These are phyloP conservation scores for Anthonomus grandis DNA, from an alignment of 1,140 invertebrate species.

Conservation along the genomic window DNA sequence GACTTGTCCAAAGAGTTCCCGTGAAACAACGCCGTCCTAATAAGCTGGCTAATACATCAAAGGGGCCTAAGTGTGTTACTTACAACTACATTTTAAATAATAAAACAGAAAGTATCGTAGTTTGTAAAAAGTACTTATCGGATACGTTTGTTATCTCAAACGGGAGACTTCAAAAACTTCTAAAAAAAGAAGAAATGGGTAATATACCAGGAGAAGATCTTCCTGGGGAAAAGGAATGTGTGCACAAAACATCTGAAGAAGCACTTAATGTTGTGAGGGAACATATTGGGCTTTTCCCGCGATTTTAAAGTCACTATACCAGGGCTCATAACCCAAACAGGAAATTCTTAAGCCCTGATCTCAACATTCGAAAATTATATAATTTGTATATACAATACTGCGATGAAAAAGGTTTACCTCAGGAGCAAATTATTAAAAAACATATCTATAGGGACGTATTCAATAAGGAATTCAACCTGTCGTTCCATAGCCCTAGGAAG, in stretches of 20 bases:
- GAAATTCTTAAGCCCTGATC: constrained; percentile 3
- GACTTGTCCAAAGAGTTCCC: too few relatives aligned
- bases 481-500: neutral
- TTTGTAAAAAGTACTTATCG: neutral
- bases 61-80: too few relatives aligned
- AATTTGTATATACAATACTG: constrained; percentile 7
- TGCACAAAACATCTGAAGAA: neutral
- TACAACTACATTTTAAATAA: too few relatives aligned
- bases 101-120: too few relatives aligned
- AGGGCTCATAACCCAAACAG: constrained; percentile 1
- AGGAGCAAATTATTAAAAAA: neutral
- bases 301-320: neutral
- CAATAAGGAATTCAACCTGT: constrained; percentile 8
- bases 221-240: neutral
- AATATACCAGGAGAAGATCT: too few relatives aligned
- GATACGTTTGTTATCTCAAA: neutral
- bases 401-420: neutral
- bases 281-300: neutral
- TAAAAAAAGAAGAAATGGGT: neutral
- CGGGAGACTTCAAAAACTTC: neutral
- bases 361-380: constrained; percentile 10
- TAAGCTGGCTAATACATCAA: too few relatives aligned
- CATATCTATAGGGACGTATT: constrained; percentile 3
- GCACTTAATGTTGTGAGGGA: neutral
- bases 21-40: too few relatives aligned